These are phyloP conservation scores for Maconellicoccus hirsutus DNA, from an alignment of 1,140 invertebrate genomes.

Conservation along the genomic window DNA sequence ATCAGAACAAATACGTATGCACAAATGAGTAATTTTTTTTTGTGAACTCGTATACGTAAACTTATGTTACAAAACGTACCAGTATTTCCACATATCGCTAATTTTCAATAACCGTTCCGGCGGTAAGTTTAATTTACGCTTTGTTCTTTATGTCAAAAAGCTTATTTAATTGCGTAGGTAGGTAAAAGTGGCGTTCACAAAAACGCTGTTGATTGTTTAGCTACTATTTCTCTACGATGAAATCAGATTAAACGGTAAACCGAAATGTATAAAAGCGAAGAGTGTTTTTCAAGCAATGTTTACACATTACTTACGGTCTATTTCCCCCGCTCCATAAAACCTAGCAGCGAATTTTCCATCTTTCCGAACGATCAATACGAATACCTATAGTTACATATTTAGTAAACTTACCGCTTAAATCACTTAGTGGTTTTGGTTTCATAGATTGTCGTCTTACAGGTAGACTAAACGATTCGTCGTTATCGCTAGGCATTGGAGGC, in stretches of 20 bases:
- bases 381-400: too few relatives aligned
- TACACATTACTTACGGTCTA: slow-evolving; percentile 4
- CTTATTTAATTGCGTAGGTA: not conserved
- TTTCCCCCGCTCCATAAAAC: not conserved
- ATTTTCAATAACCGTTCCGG: not conserved
- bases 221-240: not conserved
- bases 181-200: not conserved
- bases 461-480: slow-evolving; percentile 36
- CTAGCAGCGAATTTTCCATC: too few relatives aligned
- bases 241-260: slow-evolving; percentile 4
- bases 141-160: not conserved
- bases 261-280: not conserved
- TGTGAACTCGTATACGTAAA: too few relatives aligned
- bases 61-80: too few relatives aligned
- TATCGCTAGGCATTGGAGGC: slow-evolving; percentile 23
- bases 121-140: not conserved
- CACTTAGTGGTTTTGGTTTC: not conserved
- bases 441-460: not conserved
- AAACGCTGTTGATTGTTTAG: not conserved
- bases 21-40: too few relatives aligned
- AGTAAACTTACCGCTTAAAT: not conserved
- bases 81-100: too few relatives aligned
- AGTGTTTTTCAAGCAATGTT: not conserved
- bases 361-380: too few relatives aligned
- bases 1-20: too few relatives aligned